Base-by-base conservation (phyloP, 1,140 invertebrate genomes). In the Holotrichia oblita region DNA sequence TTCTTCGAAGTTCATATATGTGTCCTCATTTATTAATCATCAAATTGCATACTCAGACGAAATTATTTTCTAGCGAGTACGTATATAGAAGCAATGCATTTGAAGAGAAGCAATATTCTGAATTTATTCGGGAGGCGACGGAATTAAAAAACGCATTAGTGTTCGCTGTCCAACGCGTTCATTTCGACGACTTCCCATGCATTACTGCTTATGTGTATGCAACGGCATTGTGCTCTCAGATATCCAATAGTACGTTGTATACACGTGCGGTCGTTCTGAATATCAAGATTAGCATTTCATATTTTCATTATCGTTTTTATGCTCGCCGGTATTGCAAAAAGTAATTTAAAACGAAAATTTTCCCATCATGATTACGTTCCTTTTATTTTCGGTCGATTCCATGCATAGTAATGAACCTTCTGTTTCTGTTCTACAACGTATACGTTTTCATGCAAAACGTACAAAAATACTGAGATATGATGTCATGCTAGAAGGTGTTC, bases 291-390 rank as follows among this genome's bases (percentile, higher is more conserved):
- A 73, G 72, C 72, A 73, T 73, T 73, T 73, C 72, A 73, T 73
- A 73, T 73, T 73, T 73, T 41, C 72, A 73, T 41, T 41, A 42
- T 64, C 61, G 61, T 64, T 64, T 64, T 64, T 64, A 42, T 73
- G 72, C 40, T 40, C 40, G 20, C 72, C 72, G 20, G 72, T 40
- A 40, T 40, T 20, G 72, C 72, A 73, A 73, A 73, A 40, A 40
- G 72, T 73, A 73, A 73, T 73, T 73, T 73, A 73, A 73, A 73
- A 73, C n/a, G 72, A 73, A 73, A 73, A 73, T 41, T 73, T 27
- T 41, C 72, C 72, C 40, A 27, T 8, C 72, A 42, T 40, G 72
- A 64, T 73, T 73, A 40, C 40, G 17, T 41, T 40, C 40, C 40
- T 41, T 73, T 73, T 73, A 40, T 73, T 73, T 40, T 40, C 20